Evolutionary conservation across 2,113 vertebrate species (phyloP).

Genomic region (Terrapene triunguis): DNA sequence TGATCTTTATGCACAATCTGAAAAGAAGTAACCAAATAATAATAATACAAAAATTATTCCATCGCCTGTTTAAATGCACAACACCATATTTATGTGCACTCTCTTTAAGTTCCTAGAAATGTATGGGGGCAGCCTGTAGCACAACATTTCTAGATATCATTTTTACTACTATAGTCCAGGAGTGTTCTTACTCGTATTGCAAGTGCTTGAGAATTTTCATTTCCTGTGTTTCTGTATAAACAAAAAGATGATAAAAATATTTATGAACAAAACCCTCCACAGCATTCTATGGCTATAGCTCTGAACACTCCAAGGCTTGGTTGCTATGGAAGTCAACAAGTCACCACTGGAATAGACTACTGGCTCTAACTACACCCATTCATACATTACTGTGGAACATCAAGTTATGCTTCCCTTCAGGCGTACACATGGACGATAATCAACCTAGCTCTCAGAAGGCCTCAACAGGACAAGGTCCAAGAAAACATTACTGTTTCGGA

Average conservation of each 20-base stretch:
- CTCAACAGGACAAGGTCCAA: neutral
- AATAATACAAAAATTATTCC: neutral
- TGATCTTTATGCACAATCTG: neutral
- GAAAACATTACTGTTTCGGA: neutral
- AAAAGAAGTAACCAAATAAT: neutral
- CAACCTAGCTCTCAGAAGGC: neutral
- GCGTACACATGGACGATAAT: neutral
- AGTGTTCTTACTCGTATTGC: neutral
- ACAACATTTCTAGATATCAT: neutral
- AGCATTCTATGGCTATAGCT: neutral
- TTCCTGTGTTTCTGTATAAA: neutral
- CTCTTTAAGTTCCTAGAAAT: neutral
- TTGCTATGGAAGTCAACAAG: slow-evolving; percentile 9
- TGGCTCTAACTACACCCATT: neutral
- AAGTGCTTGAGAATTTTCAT: neutral
- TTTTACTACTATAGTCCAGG: neutral
- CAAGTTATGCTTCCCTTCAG: slow-evolving; percentile 12
- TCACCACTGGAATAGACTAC: neutral
- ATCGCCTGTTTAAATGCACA: neutral
- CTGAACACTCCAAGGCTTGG: neutral
- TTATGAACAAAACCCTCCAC: slow-evolving; percentile 16
- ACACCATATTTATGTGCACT: neutral
- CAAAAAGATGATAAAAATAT: slow-evolving; percentile 5
- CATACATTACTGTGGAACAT: neutral
- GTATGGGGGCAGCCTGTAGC: fast-evolving